Evolutionary conservation across 2,797 vertebrate species (phyloP).

Genomic region (Hirundo rustica): DNA sequence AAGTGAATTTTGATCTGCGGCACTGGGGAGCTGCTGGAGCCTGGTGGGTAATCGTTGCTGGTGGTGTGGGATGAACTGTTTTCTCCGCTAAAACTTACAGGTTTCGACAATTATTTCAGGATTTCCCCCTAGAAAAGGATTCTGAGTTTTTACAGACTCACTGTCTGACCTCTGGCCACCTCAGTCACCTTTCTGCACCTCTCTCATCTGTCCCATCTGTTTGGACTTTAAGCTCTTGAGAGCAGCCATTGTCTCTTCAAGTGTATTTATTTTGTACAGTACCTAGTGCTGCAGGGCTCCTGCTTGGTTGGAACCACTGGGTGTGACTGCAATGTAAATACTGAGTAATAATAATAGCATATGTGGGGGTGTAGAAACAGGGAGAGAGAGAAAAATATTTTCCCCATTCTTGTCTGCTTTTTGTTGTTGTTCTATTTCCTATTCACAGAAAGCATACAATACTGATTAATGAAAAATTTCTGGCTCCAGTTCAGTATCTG

Average conservation of each 20-base stretch:
- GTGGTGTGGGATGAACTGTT: not conserved
- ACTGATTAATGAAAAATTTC: constrained; percentile 81
- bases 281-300: constrained; percentile 28
- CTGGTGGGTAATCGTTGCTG: not conserved
- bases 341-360: constrained; percentile 69
- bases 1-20: constrained; percentile 4
- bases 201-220: constrained; percentile 23
- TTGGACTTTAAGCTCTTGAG: constrained; percentile 15
- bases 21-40: not conserved
- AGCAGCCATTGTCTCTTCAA: constrained; percentile 30
- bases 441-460: constrained; percentile 76
- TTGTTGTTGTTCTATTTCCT: constrained; percentile 78
- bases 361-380: constrained; percentile 68
- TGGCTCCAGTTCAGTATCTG: constrained; percentile 82
- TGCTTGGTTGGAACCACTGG: constrained; percentile 55
- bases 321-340: constrained; percentile 69
- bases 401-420: constrained; percentile 75
- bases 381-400: constrained; percentile 73
- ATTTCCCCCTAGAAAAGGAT: not conserved
- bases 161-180: constrained; percentile 1
- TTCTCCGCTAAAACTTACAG: not conserved
- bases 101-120: not conserved
- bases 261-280: constrained; percentile 48
- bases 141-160: not conserved
- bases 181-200: constrained; percentile 9